Base-by-base conservation (phyloP, 2,888 invertebrate genomes). In the Leptothorax acervorum region DNA sequence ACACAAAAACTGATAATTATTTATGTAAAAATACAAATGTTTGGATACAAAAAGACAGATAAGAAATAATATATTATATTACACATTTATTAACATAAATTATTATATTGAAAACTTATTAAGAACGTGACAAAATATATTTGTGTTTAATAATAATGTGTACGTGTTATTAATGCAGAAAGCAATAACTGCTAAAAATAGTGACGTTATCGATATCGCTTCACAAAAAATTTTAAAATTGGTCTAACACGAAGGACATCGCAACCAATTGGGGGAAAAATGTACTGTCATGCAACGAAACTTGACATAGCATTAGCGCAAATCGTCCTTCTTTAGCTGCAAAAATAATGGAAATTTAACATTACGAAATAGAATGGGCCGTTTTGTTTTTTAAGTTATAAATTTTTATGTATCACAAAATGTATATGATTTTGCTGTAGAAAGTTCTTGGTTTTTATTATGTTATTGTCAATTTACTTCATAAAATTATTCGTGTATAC, bases 81-180 rank as follows among this genome's bases (percentile, higher is more conserved):
- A 12, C 60, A 42, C 18, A 57, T 48, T 65, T 57, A 79, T 60
- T 75, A n/a, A 53, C 15, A 51, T 39, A 35, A 48, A 23, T 35
- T 31, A 9, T 76, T 28, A 53, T 39, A 9, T 45, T 45, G 45
- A 2, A 12, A 45, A 12, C 15, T 23, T 39, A 53, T 53, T 55
- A 15, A 23, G 4, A 48, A 4, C n/a, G 53, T 11, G 35, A 18
- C 15, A 12, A 23, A 55, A 12, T 55, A 55, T 55, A 55, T 23
- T 28, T 55, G 0, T 4, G 11, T 28, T 55, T 28, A 1, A 23
- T 23, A 55, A 55, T 1, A 55, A 55, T 12, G 11, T 51, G 18
- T 18, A 18, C 11, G 48, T 55, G 31, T 60, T 60, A 60, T 60
- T 3, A 31, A 15, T 31, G 6, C 2, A 28, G 15, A 15, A 60